Evolutionary conservation across 2,888 invertebrate genomes (phyloP), one percentile per base, ranked within the genome.

Genomic region (Thyatira batis): DNA sequence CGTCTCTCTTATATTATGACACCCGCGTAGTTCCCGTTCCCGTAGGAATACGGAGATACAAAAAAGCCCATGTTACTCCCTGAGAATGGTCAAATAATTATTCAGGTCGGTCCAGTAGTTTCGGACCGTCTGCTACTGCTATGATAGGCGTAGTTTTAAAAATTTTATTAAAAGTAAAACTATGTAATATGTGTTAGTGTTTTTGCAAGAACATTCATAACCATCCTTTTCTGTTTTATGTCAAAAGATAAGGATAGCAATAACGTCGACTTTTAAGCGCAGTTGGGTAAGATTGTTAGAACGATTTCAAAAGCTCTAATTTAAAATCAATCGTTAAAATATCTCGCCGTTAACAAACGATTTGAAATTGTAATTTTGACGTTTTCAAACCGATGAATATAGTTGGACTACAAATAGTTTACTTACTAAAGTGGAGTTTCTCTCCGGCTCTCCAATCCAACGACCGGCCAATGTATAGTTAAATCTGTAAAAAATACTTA

Each of bases 401-500:
- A 33, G 4, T n/a, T n/a, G n/a, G n/a, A n/a, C n/a, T n/a, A n/a
- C n/a, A n/a, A n/a, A n/a, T n/a, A n/a, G n/a, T n/a, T n/a, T n/a
- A 52, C 51, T 65, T 77, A 91, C 91, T 80, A 84, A 56, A n/a
- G 88, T 85, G 0, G 85, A 74, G 57, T 89, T 91, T 20, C 73
- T 76, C 39, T 73, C 65, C 0, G 89, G 87, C 0, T 82, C 77
- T 2, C 89, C 89, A n/a, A 89, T 82, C 91, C 91, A 91, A 3
- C 85, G 80, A 0, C 80, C 84, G 2, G 76, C 84, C 10, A 89
- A 81, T 1, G 85, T 89, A 59, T 87, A 89, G 52, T 85, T 84
- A 43, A 89, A 88, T 55, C 91, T 91, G 71, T 20, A 67, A 58
- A 49, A 23, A 45, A 44, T 57, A 13, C n/a, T 30, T 17, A 43